Percentiles rank a stretch among this genome's conserved stretches.
phyloP scores from a whole-genome alignment of 2,113 vertebrate genomes.

The Bubo scandiacus region DNA sequence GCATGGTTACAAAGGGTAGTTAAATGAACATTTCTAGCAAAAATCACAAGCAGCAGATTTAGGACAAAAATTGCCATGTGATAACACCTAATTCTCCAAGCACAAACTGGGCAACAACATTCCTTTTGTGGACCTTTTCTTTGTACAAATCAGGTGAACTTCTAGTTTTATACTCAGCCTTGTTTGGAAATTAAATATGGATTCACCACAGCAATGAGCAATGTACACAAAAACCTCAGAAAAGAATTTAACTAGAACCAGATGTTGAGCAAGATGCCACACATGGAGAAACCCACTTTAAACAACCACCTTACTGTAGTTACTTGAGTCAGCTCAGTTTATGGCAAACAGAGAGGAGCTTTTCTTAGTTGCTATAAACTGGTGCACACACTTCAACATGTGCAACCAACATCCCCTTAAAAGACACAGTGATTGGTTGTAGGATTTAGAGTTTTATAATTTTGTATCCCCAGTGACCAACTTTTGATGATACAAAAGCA shows the following conservation, averaged over 20 bases:
- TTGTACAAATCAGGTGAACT: background rate
- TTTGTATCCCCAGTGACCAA: conserved; percentile 57
- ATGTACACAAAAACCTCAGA: conserved; percentile 17
- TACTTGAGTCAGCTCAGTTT: conserved; percentile 73
- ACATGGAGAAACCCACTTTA: conserved; percentile 46
- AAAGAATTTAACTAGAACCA: conserved; percentile 70
- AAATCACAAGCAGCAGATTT: conserved; percentile 21
- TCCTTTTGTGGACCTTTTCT: background rate
- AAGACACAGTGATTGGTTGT: conserved; percentile 41
- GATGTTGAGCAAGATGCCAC: conserved; percentile 72
- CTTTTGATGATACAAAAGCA: conserved; percentile 47
- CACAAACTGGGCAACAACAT: background rate
- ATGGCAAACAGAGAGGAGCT: conserved; percentile 68
- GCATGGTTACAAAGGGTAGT: background rate
- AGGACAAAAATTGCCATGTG: background rate
- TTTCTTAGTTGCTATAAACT: conserved; percentile 64
- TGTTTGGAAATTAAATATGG: conserved; percentile 55
- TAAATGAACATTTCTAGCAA: background rate
- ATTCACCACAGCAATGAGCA: background rate
- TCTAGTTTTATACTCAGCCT: background rate
- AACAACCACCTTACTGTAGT: conserved; percentile 77
- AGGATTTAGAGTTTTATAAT: conserved; percentile 54
- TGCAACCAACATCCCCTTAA: conserved; percentile 59
- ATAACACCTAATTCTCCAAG: background rate
- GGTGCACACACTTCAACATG: conserved; percentile 50